A percentile compares a stretch with the other conserved stretches of the same genome.
Conservation (phyloP, 2,797 vertebrate genomes). For the Threskiornis aethiopicus region DNA sequence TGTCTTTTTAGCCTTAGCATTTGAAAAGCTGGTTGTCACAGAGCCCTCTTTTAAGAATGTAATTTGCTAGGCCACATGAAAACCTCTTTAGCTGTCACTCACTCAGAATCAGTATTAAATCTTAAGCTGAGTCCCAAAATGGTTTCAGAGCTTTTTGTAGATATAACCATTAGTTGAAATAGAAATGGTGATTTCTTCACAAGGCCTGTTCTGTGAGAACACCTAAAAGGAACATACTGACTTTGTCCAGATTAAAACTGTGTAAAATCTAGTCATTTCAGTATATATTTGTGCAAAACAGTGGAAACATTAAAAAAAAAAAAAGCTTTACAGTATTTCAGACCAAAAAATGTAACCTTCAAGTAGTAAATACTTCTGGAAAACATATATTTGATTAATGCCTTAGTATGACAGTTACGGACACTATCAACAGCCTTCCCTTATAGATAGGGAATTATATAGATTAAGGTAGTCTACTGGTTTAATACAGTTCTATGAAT, state of each 20-base stretch:
- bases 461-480: neutral
- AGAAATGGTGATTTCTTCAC: neutral
- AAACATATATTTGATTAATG: neutral
- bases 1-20: neutral
- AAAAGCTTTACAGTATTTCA: neutral
- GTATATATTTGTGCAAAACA: neutral
- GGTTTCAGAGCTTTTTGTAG: neutral
- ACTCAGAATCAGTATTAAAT: neutral
- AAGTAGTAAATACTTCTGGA: neutral
- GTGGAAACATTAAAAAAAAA: neutral
- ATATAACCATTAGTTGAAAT: neutral
- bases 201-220: neutral
- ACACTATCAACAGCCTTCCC: neutral
- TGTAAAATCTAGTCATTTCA: neutral
- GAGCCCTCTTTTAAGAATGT: neutral
- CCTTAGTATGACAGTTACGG: neutral
- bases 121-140: neutral
- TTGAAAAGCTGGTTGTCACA: neutral
- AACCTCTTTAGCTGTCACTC: neutral
- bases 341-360: neutral
- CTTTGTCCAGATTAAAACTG: neutral
- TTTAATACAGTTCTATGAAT: neutral
- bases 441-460: neutral
- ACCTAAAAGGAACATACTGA: neutral
- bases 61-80: neutral